These are phyloP conservation scores for Pseudopipra pipra DNA, from an alignment of 2,113 vertebrate genomes.

Conservation along the genomic window DNA sequence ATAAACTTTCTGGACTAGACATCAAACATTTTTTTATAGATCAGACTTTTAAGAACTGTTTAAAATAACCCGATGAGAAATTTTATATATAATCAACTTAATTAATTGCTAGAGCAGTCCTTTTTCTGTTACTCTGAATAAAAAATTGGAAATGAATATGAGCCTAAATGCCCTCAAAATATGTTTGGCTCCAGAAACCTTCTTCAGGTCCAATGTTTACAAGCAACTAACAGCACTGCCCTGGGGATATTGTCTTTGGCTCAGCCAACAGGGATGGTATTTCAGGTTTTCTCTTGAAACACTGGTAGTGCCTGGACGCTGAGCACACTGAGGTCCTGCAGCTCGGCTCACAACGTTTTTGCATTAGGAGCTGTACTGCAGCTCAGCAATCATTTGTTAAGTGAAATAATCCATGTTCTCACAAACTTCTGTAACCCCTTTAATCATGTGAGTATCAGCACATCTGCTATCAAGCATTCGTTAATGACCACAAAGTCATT, in stretches of 20 bases:
- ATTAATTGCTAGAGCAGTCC: not conserved
- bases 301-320: not conserved
- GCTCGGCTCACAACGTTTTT: not conserved
- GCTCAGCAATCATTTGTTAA: not conserved
- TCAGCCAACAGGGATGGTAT: not conserved
- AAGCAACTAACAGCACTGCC: not conserved
- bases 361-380: rapidly evolving
- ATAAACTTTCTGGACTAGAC: not conserved
- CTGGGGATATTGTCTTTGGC: not conserved
- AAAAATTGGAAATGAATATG: not conserved
- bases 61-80: not conserved
- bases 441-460: not conserved
- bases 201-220: not conserved
- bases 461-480: not conserved
- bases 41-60: not conserved
- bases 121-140: not conserved
- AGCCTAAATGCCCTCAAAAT: not conserved
- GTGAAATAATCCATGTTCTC: not conserved
- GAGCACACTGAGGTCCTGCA: not conserved
- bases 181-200: not conserved
- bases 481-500: not conserved
- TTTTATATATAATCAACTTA: not conserved
- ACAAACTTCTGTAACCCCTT: not conserved
- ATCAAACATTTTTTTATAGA: not conserved
- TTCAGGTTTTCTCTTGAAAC: not conserved